Evolutionary conservation across 2,888 invertebrate species (phyloP).

Genomic region (Mythimna loreyi): DNA sequence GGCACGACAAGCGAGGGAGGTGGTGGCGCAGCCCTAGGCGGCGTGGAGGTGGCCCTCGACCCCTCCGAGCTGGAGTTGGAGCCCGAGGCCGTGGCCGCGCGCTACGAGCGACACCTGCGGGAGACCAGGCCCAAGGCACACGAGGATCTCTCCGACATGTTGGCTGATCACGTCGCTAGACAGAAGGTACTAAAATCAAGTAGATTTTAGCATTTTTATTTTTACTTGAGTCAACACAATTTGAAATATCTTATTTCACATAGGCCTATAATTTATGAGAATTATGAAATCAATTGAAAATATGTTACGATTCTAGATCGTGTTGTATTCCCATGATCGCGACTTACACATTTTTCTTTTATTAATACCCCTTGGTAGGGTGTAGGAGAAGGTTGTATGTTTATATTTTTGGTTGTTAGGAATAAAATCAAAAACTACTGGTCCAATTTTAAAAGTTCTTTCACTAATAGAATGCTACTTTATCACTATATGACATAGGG

Average conservation of each 20-base stretch:
- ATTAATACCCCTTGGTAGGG: too few species aligned
- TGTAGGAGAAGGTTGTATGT: too few species aligned
- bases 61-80: constrained; percentile 99
- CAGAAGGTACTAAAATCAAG: constrained; percentile 93
- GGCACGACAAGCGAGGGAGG: constrained; percentile 66
- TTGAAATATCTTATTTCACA: too few species aligned
- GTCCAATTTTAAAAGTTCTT: too few species aligned
- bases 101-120: constrained; percentile 98
- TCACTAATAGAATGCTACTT: too few species aligned
- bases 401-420: too few species aligned
- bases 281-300: too few species aligned
- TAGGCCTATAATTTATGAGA: too few species aligned
- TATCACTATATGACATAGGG: too few species aligned
- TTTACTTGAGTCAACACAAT: neutral
- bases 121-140: constrained; percentile 97
- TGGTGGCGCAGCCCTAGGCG: constrained; percentile 88
- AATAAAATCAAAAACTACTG: too few species aligned
- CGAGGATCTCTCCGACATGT: constrained; percentile 99
- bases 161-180: constrained; percentile 99
- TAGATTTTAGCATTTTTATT: neutral
- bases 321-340: too few species aligned
- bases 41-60: constrained; percentile 98
- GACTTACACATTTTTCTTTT: neutral
- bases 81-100: constrained; percentile 98
- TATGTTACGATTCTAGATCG: too few species aligned